Base-by-base conservation (phyloP, 2,113 vertebrate genomes). In the Larimichthys crocea region DNA sequence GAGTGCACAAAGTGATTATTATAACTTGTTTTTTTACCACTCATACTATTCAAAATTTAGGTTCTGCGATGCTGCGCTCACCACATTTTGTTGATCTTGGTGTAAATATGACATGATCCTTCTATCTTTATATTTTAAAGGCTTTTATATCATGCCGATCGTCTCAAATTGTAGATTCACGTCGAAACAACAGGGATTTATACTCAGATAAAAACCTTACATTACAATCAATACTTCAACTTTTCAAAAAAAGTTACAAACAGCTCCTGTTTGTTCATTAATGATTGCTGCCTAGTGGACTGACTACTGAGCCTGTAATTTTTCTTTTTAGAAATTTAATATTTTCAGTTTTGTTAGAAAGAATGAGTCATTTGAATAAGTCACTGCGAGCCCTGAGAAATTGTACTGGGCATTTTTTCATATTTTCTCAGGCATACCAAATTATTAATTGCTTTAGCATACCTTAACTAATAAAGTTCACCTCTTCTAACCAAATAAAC, bases 1-100 rank as follows among this genome's bases (percentile, higher is more conserved):
- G 29, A 61, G 20, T 56, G 42, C 40, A 65, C 40, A 65, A 60
- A 66, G 46, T 65, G 14, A 31, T 31, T 31, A 56, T 56, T 56
- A 12, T 2, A 16, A 46, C 15, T 15, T 19, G 1, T 22, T 35
- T 24, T 48, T 69, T 16, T 0, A 42, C 22, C 2, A 61, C 2
- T 12, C 20, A 19, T 3, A 68, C 29, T 44, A 19, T 31, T 8
- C 19, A 57, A 24, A 1, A 14, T 1, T 61, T 35, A 19, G 22
- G 15, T 50, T 49, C 48, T 31, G 14, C 42, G n/a, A 40, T 42
- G 56, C 10, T 40, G 44, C 10, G 10, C 57, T 66, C 49, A 4
- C 0, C 0, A 22, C 20, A 12, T 19, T 15, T 61, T 44, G 49
- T 52, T 26, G 26, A 19, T 9, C 62, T 15, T 40, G 24, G 1